Evolutionary conservation across 2,888 invertebrate genomes (phyloP).

Genomic region (Tigriopus californicus): DNA sequence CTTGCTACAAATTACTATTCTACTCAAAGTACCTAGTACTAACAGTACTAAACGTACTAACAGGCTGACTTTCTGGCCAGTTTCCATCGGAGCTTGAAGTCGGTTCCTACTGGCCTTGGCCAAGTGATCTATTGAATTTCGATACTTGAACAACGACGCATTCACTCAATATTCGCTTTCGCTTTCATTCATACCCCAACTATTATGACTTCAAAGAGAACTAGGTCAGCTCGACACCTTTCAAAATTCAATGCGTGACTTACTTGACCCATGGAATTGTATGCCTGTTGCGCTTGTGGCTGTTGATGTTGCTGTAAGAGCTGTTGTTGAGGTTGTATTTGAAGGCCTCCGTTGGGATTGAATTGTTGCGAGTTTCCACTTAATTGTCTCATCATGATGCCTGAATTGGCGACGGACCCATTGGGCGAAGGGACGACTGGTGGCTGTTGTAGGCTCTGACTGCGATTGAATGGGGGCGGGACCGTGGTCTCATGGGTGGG

Average conservation of each 20-base stretch:
- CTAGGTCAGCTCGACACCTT: background rate
- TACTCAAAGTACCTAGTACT: too few relatives aligned
- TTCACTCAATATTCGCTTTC: too few relatives aligned
- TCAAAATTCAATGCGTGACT: background rate
- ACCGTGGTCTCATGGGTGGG: conserved; percentile 24
- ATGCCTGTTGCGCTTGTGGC: background rate
- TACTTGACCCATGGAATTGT: background rate
- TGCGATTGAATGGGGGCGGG: background rate
- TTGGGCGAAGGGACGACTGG: background rate
- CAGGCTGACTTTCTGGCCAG: too few relatives aligned
- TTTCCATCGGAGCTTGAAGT: too few relatives aligned
- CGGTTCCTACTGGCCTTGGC: too few relatives aligned
- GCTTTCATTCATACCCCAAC: background rate
- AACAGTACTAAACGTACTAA: too few relatives aligned
- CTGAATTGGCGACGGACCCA: background rate
- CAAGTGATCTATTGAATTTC: too few relatives aligned
- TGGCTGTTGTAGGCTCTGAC: conserved; percentile 13
- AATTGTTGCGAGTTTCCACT: background rate
- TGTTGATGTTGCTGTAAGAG: background rate
- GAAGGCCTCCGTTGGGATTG: background rate
- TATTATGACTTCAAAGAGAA: background rate
- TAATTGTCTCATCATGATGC: background rate
- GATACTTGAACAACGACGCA: too few relatives aligned
- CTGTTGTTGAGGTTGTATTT: conserved; percentile 15
- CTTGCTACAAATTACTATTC: too few relatives aligned